phyloP scores from a whole-genome alignment of 2,113 vertebrate genomes.

The Rhinolophus sinicus region DNA sequence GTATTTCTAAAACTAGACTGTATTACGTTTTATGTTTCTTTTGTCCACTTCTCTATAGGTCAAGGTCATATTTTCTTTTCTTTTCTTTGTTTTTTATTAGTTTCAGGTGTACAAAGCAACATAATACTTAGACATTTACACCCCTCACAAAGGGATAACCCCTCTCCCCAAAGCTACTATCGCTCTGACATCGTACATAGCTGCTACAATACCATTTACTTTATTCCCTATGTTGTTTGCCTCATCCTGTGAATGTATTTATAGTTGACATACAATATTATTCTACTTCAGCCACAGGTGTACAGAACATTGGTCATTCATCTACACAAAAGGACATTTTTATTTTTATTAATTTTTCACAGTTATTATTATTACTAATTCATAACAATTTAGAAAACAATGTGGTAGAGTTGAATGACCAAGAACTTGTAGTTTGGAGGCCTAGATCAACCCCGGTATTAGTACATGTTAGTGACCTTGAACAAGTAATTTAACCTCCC shows the following conservation, averaged over 20 bases:
- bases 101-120: no score
- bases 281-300: no score
- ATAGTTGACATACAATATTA: no score
- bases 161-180: no score
- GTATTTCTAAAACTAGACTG: background rate
- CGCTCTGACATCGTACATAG: no score
- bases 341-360: background rate
- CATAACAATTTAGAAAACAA: slow-evolving; percentile 33
- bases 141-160: no score
- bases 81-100: no score
- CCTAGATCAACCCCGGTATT: background rate
- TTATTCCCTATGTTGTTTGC: no score
- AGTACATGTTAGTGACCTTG: background rate
- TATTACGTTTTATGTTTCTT: background rate
- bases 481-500: background rate
- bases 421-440: background rate
- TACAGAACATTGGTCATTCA: no score
- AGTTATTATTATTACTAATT: background rate
- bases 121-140: no score
- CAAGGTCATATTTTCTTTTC: background rate
- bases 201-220: no score
- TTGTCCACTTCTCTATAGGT: background rate
- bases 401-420: background rate
- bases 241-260: no score
- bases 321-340: background rate